These are phyloP conservation scores for Silurus asotus DNA, from an alignment of 2,113 vertebrate species.

Conservation along the genomic window DNA sequence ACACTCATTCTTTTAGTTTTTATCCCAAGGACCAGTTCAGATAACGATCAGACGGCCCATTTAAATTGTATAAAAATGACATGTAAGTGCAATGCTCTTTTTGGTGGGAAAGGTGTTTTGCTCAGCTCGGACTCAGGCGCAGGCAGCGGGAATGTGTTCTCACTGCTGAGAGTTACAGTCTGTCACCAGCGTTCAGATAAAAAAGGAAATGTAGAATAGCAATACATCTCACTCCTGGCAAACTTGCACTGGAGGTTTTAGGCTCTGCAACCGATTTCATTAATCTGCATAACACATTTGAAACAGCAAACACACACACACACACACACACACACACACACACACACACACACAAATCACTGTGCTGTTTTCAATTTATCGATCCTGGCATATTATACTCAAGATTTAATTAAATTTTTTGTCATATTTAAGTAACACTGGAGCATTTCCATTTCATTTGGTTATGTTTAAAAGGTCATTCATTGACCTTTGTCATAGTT, in stretches of 20 bases:
- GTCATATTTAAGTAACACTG: conserved; percentile 38
- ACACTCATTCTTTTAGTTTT: background rate
- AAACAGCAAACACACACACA: conserved; percentile 1
- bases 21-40: conserved; percentile 24
- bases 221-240: conserved; percentile 32
- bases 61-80: conserved; percentile 44
- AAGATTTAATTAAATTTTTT: conserved; percentile 35
- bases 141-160: conserved; percentile 15
- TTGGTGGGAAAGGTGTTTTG: conserved; percentile 41
- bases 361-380: conserved; percentile 37
- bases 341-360: background rate
- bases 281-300: conserved; percentile 33
- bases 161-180: conserved; percentile 33
- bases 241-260: conserved; percentile 35
- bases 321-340: background rate
- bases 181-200: conserved; percentile 41
- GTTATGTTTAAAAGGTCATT: conserved; percentile 51
- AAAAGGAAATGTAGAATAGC: conserved; percentile 43
- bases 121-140: conserved; percentile 11
- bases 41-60: conserved; percentile 18
- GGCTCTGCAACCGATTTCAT: conserved; percentile 35
- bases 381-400: conserved; percentile 27
- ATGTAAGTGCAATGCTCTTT: conserved; percentile 40
- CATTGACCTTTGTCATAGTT: conserved; percentile 50
- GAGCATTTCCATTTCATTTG: conserved; percentile 37